phyloP scores from a whole-genome alignment of 1,140 invertebrate species.

The Bradysia coprophila region DNA sequence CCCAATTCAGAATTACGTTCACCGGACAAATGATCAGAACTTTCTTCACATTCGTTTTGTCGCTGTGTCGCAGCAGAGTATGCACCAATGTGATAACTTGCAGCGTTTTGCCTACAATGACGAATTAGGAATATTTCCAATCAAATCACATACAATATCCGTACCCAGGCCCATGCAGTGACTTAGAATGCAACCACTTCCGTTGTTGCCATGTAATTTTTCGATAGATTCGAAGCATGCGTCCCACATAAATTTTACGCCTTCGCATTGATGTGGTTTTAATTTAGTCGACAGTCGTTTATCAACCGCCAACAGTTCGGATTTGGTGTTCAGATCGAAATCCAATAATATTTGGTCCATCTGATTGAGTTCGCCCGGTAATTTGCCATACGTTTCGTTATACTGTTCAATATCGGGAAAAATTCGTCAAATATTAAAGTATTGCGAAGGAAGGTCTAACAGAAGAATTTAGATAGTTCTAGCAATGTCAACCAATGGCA shows the following conservation, averaged over 20 bases:
- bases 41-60: conserved; percentile 35
- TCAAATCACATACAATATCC: not conserved
- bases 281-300: too few relatives aligned
- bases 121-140: not conserved
- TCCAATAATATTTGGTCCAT: too few relatives aligned
- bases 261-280: conserved; percentile 91
- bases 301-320: too few relatives aligned
- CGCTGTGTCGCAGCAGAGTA: conserved; percentile 72
- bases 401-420: conserved; percentile 67
- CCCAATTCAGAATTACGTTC: conserved; percentile 94
- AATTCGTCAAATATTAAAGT: too few relatives aligned
- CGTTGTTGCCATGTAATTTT: conserved; percentile 59
- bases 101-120: conserved; percentile 58
- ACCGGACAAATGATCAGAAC: conserved; percentile 92
- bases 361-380: conserved; percentile 25
- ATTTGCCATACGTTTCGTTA: conserved; percentile 50
- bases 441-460: conserved; percentile 8
- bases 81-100: conserved; percentile 87
- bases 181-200: conserved; percentile 89
- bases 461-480: conserved; percentile 65
- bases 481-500: conserved; percentile 70
- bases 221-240: conserved; percentile 68
- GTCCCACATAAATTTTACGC: conserved; percentile 82
- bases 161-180: conserved; percentile 95
- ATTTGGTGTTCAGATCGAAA: too few relatives aligned